Base-by-base conservation (phyloP, 2,888 invertebrate species). In the Seira ritae region DNA sequence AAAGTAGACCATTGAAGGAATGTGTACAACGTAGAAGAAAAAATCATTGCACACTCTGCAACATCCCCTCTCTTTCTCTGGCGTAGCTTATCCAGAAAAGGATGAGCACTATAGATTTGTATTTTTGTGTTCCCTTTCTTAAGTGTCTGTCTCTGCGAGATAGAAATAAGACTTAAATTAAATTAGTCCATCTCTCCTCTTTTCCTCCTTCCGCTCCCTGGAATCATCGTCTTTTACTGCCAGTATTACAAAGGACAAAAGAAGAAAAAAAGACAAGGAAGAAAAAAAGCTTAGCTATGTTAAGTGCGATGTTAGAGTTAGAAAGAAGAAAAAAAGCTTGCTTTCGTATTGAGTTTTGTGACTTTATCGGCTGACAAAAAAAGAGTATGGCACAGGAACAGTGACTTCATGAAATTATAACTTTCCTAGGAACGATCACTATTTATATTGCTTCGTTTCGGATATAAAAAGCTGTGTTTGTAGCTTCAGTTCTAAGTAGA, bases 81-180 rank as follows among this genome's bases (percentile, higher is more conserved):
- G n/a, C n/a, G n/a, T n/a, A n/a, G n/a, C 31, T 31, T 67, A 24
- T 31, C 24, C 37, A 12, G 62, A 22, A 66, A 46, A 37, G 67
- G 62, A 72, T 77, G 72, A 72, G 68, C 72, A 42, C 77, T 68
- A 73, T 82, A 73, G 69, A 73, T 82, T 82, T 82, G 82, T 77
- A 68, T 68, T 60, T 55, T 77, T 82, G 71, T 77, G 42, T 60
- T 82, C 67, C n/a, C 17, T 73, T 73, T 73, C 73, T 69, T 73
- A 77, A 77, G 77, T 82, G 73, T 82, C 67, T 77, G 72, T 68
- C 77, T 37, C 67, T 46, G 72, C 50, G 72, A 76, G 80, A 76
- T 72, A 67, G 80, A 84, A 80, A 80, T 80, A 76, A 80, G 76
- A 84, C 69, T 80, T 67, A 84, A 84, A 84, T 84, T 84, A 84